These are phyloP conservation scores for Microplitis demolitor DNA, from an alignment of 1,140 invertebrate species.

Conservation along the genomic window DNA sequence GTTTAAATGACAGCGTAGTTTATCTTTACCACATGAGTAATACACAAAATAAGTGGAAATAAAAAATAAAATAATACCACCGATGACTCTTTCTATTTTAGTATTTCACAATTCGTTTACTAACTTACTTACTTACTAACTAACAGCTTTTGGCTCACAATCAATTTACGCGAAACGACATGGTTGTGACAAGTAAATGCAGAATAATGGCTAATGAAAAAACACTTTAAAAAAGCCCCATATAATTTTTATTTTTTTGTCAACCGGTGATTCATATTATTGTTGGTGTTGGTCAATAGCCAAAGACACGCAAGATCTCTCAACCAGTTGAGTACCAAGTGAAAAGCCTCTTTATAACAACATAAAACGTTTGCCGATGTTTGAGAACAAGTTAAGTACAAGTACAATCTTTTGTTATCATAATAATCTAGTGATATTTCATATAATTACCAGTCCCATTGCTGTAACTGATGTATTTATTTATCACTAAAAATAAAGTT, in stretches of 20 bases:
- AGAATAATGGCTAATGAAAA: conserved; percentile 22
- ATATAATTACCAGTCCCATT: not conserved
- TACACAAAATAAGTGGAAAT: not conserved
- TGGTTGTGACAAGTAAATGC: conserved; percentile 24
- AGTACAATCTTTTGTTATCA: not conserved
- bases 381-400: not conserved
- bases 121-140: not conserved
- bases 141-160: conserved; percentile 27
- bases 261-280: not conserved
- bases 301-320: not conserved
- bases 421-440: not conserved
- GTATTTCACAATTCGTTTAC: not conserved
- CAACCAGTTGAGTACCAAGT: not conserved
- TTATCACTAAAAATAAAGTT: too few species aligned
- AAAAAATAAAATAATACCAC: not conserved
- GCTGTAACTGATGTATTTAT: too few species aligned
- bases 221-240: not conserved
- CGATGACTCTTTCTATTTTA: not conserved
- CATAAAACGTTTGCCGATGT: not conserved
- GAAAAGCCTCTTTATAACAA: not conserved
- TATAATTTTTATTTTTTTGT: not conserved
- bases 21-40: too few species aligned
- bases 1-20: not conserved
- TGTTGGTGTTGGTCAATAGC: conserved; percentile 1
- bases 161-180: conserved; percentile 37